phyloP scores from a whole-genome alignment of 2,797 vertebrate genomes.

The Smutsia temminckii region DNA sequence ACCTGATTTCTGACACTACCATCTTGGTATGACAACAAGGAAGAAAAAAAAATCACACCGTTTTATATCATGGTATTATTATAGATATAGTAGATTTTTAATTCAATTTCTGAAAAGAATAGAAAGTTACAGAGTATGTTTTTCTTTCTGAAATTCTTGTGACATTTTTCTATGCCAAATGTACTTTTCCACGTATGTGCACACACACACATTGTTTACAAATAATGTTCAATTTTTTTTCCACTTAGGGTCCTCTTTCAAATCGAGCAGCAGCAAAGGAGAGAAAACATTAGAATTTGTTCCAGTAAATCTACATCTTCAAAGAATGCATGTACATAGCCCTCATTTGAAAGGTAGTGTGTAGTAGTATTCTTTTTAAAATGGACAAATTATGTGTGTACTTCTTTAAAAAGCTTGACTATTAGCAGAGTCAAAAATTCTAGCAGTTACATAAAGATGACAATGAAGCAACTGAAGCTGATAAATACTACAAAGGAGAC shows the following conservation, averaged over 20 bases:
- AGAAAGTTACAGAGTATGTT: neutral
- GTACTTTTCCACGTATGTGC: neutral
- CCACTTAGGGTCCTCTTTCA: slow-evolving; percentile 93
- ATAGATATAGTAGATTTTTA: neutral
- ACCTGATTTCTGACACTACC: slow-evolving; percentile 12
- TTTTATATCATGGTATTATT: neutral
- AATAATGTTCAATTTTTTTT: slow-evolving; percentile 67
- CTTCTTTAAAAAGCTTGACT: neutral
- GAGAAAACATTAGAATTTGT: slow-evolving; percentile 98
- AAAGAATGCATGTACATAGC: slow-evolving; percentile 96
- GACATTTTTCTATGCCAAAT: neutral
- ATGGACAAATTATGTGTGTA: neutral
- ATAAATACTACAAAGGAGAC: neutral
- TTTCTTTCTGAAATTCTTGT: slow-evolving; percentile 14
- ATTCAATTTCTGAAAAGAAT: neutral
- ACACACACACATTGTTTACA: slow-evolving; percentile 47
- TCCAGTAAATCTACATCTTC: slow-evolving; percentile 97
- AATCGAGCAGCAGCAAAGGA: slow-evolving; percentile 97
- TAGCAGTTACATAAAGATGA: neutral
- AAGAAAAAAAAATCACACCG: neutral
- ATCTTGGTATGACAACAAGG: neutral
- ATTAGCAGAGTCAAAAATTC: neutral
- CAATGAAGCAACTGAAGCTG: neutral
- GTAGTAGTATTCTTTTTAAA: neutral
- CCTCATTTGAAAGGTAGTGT: slow-evolving; percentile 93